phyloP scores from a whole-genome alignment of 2,797 vertebrate genomes.

The Gila robusta region DNA sequence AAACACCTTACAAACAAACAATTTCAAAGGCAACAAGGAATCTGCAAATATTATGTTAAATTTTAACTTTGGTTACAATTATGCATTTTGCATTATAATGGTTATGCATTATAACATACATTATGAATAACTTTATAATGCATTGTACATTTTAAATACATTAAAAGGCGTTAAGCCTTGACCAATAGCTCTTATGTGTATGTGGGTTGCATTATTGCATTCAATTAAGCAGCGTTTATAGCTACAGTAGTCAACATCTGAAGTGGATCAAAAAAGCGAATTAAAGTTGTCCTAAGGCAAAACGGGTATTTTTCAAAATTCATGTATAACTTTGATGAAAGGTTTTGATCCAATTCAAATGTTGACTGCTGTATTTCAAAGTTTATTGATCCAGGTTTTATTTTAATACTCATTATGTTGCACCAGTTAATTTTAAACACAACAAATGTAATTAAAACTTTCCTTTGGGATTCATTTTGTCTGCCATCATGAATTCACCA shows the following conservation, averaged over 20 bases:
- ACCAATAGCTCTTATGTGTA: neutral
- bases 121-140: neutral
- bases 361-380: neutral
- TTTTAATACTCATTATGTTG: neutral
- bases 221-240: neutral
- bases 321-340: too few species aligned
- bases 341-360: too few species aligned
- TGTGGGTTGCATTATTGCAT: neutral
- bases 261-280: too few species aligned
- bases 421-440: neutral
- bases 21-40: neutral
- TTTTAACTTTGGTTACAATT: neutral
- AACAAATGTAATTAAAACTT: constrained; percentile 1
- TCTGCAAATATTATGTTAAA: neutral
- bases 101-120: neutral
- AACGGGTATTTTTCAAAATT: too few species aligned
- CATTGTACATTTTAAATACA: neutral
- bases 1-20: neutral
- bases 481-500: neutral
- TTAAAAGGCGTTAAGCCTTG: neutral
- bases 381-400: neutral
- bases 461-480: neutral
- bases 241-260: too few species aligned
- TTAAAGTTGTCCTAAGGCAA: too few species aligned
- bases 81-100: neutral